phyloP scores from a whole-genome alignment of 2,113 vertebrate species.

The Recurvirostra avosetta region DNA sequence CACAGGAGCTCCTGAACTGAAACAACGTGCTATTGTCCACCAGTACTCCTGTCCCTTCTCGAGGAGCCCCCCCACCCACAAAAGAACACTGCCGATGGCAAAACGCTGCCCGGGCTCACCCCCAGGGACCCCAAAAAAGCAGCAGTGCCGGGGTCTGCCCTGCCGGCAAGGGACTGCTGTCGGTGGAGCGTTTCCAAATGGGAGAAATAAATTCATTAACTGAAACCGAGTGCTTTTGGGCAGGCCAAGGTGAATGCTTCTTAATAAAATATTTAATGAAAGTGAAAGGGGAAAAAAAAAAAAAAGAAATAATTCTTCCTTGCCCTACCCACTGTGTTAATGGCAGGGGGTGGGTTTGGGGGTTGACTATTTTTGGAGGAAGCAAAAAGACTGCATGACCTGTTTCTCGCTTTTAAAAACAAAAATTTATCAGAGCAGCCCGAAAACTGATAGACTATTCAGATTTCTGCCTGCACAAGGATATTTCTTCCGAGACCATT shows the following conservation, averaged over 20 bases:
- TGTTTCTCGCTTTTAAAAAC: background rate
- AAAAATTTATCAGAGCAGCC: background rate
- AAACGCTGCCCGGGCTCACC: rapidly evolving
- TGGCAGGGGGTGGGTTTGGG: background rate
- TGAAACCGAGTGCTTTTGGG: background rate
- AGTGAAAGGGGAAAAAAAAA: background rate
- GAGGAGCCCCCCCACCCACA: rapidly evolving
- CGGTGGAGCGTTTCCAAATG: background rate
- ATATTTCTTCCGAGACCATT: background rate
- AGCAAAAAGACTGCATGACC: background rate
- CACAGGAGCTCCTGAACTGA: background rate
- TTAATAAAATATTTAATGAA: background rate
- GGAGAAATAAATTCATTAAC: background rate
- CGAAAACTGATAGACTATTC: background rate
- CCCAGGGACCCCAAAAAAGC: background rate
- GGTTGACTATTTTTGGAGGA: background rate
- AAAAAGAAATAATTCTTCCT: background rate
- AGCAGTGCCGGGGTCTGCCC: background rate
- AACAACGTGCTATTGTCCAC: rapidly evolving
- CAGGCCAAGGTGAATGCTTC: background rate
- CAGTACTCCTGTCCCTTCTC: rapidly evolving
- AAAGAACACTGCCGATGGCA: background rate
- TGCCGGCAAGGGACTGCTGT: rapidly evolving
- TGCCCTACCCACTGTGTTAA: background rate
- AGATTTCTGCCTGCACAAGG: background rate